Evolutionary conservation across 1,140 invertebrate genomes (phyloP).

Genomic region (Megalopta genalis): DNA sequence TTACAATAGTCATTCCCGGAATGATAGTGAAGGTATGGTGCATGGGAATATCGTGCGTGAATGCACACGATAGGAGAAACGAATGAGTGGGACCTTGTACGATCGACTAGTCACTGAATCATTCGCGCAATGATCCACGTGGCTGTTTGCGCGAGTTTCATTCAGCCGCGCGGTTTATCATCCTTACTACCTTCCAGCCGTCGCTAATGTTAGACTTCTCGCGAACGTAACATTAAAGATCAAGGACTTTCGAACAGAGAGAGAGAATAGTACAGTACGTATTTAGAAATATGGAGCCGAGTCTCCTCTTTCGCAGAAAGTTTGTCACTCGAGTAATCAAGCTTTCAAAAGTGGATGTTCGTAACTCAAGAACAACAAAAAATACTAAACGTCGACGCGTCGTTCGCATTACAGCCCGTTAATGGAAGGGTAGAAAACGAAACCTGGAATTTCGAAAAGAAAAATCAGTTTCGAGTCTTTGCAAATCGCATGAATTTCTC

Average conservation of each 20-base stretch:
- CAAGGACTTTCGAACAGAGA: neutral
- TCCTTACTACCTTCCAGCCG: neutral
- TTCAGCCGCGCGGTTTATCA: neutral
- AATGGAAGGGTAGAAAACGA: too few relatives aligned
- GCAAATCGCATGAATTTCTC: too few relatives aligned
- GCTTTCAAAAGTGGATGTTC: too few relatives aligned
- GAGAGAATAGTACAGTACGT: too few relatives aligned
- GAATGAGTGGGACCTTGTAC: constrained; percentile 46
- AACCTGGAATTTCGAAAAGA: too few relatives aligned
- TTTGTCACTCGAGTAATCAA: too few relatives aligned
- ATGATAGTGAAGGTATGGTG: neutral
- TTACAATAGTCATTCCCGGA: neutral
- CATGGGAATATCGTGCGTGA: neutral
- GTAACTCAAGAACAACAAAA: too few relatives aligned
- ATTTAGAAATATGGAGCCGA: neutral
- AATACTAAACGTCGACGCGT: too few relatives aligned
- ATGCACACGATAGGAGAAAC: constrained; percentile 31
- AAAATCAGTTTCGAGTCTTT: too few relatives aligned
- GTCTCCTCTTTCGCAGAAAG: too few relatives aligned
- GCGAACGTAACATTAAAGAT: neutral
- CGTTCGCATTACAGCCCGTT: too few relatives aligned
- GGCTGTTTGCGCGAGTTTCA: constrained; percentile 15
- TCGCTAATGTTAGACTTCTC: neutral
- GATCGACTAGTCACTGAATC: constrained; percentile 60
- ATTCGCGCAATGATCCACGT: constrained; percentile 50